phyloP scores from a whole-genome alignment of 37 sponge, comb jelly and placozoan genomes.

The Hexactinellida sp. region DNA sequence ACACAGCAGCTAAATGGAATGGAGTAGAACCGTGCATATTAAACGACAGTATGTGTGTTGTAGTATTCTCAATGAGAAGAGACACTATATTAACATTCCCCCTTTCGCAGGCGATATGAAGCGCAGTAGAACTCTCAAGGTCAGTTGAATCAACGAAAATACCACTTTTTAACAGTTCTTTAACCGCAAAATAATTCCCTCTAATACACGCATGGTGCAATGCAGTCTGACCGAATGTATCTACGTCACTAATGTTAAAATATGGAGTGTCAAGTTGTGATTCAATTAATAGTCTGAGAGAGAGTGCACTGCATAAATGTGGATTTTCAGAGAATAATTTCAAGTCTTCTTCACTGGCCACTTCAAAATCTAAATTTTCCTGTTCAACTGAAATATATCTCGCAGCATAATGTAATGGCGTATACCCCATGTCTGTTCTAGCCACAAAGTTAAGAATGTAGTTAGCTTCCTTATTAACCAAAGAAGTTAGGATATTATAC shows the following conservation, averaged over 20 bases:
- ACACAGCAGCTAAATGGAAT: neutral
- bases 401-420: neutral
- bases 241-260: neutral
- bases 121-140: neutral
- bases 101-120: neutral
- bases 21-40: neutral
- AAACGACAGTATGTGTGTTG: neutral
- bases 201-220: neutral
- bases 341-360: neutral
- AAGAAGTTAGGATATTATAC: conserved; percentile 25
- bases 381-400: neutral
- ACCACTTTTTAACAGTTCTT: neutral
- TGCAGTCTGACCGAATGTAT: neutral
- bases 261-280: neutral
- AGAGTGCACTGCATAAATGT: neutral
- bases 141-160: neutral
- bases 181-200: neutral
- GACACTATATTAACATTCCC: neutral
- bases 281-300: neutral
- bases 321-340: neutral
- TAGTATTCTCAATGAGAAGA: neutral
- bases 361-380: neutral
- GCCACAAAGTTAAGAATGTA: neutral
- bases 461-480: conserved; percentile 11
- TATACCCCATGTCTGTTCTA: neutral